phyloP scores from a whole-genome alignment of 1,140 invertebrate genomes.

The Thalassaphorura encarpata region DNA sequence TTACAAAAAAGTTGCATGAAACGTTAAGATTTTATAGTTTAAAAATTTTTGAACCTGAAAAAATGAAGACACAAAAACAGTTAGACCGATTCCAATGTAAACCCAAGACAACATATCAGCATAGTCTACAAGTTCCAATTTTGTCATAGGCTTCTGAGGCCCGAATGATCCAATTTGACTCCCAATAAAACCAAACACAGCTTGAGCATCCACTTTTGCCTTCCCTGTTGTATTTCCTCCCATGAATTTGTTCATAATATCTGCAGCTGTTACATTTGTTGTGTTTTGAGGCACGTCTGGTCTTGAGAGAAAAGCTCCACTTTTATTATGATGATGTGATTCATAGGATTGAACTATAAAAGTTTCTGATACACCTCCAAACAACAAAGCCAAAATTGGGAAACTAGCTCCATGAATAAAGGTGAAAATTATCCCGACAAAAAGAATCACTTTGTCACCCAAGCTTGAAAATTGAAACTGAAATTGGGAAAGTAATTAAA shows the following conservation, averaged over 20 bases:
- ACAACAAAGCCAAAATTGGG: background rate
- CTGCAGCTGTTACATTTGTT: no score
- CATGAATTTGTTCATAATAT: no score
- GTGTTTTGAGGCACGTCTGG: no score
- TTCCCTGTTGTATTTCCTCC: background rate
- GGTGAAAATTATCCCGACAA: background rate
- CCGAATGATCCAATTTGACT: conserved; percentile 11
- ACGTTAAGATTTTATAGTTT: no score
- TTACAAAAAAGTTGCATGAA: no score
- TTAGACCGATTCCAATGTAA: conserved; percentile 29
- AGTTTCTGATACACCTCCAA: no score
- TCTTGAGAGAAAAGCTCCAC: no score
- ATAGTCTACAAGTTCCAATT: conserved; percentile 25
- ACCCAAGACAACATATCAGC: conserved; percentile 33
- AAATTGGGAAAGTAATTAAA: no score
- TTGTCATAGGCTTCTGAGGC: background rate
- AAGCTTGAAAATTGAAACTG: background rate
- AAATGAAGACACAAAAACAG: conserved; percentile 24
- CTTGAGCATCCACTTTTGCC: background rate
- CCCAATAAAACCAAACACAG: background rate
- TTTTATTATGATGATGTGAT: no score
- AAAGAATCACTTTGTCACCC: background rate
- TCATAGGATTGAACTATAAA: no score
- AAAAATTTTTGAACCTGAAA: conserved; percentile 34
- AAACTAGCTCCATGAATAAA: background rate